A percentile compares a stretch with the other conserved stretches of the same genome.
Conservation (phyloP, 2,113 vertebrate genomes). For the Lucifuga dentata region DNA sequence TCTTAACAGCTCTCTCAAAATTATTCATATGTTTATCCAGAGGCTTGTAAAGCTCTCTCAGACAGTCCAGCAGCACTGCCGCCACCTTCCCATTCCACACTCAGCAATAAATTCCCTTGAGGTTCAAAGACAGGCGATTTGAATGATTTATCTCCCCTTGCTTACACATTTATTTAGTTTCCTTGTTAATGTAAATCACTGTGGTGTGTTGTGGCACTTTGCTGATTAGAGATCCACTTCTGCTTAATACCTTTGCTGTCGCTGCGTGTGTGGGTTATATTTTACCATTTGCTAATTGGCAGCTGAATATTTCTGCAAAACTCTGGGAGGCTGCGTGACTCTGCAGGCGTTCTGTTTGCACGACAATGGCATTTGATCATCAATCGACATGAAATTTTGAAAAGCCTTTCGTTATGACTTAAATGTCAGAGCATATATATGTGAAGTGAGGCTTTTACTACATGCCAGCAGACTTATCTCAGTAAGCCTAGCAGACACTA, state of each 20-base stretch:
- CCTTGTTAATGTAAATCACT: slow-evolving; percentile 64
- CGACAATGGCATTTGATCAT: slow-evolving; percentile 23
- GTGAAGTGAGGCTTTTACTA: slow-evolving; percentile 5
- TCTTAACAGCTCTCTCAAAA: slow-evolving; percentile 39
- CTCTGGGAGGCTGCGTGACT: neutral
- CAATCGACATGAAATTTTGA: neutral
- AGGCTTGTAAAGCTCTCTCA: slow-evolving; percentile 40
- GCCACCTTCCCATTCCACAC: slow-evolving; percentile 21
- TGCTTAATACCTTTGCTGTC: slow-evolving; percentile 42
- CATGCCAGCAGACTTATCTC: neutral
- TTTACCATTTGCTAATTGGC: slow-evolving; percentile 51
- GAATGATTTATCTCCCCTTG: slow-evolving; percentile 71
- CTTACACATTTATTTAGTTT: slow-evolving; percentile 68
- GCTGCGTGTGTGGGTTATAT: slow-evolving; percentile 16
- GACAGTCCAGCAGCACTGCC: slow-evolving; percentile 4
- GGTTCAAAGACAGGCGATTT: slow-evolving; percentile 63
- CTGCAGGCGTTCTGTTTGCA: neutral
- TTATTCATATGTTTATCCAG: slow-evolving; percentile 66
- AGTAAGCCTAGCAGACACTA: slow-evolving; percentile 6
- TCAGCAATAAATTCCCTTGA: slow-evolving; percentile 48
- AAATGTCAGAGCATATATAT: slow-evolving; percentile 39
- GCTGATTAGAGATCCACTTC: slow-evolving; percentile 72
- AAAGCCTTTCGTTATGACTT: slow-evolving; percentile 16
- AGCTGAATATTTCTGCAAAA: slow-evolving; percentile 24
- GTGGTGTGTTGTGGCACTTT: slow-evolving; percentile 60